phyloP scores from a whole-genome alignment of 2,113 vertebrate species.

The Cyanoramphus novaezelandiae region DNA sequence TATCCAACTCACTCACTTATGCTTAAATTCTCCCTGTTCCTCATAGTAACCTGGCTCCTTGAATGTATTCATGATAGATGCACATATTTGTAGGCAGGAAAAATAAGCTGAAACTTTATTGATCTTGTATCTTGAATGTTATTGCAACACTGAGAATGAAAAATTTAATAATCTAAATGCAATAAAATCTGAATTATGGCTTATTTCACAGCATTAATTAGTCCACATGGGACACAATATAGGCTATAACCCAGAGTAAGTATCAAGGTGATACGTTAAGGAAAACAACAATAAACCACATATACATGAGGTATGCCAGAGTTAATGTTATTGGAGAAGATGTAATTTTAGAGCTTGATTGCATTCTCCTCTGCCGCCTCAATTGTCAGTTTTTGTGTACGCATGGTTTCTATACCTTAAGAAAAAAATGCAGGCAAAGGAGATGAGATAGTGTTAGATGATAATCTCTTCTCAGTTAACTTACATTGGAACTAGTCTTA shows the following conservation, averaged over 20 bases:
- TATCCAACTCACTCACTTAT: not conserved
- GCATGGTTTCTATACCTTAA: not conserved
- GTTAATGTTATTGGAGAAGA: not conserved
- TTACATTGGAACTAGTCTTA: not conserved
- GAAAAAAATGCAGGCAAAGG: not conserved
- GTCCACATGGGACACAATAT: not conserved
- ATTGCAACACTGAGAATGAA: not conserved
- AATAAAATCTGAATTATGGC: not conserved
- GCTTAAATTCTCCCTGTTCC: not conserved
- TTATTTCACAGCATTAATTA: not conserved
- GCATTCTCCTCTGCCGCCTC: fast-evolving
- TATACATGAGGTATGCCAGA: not conserved
- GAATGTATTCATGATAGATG: not conserved
- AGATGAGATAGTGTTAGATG: not conserved
- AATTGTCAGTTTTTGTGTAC: not conserved
- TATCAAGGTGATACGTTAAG: not conserved
- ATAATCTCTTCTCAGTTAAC: not conserved
- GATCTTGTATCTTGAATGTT: not conserved
- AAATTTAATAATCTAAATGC: not conserved
- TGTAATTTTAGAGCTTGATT: not conserved
- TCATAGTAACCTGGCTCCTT: not conserved
- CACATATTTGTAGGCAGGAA: not conserved
- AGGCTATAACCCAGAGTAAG: not conserved
- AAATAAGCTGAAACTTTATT: not conserved
- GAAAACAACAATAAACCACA: not conserved